Conservation (phyloP, 2,113 vertebrate genomes). For the Nothoprocta pentlandii region DNA sequence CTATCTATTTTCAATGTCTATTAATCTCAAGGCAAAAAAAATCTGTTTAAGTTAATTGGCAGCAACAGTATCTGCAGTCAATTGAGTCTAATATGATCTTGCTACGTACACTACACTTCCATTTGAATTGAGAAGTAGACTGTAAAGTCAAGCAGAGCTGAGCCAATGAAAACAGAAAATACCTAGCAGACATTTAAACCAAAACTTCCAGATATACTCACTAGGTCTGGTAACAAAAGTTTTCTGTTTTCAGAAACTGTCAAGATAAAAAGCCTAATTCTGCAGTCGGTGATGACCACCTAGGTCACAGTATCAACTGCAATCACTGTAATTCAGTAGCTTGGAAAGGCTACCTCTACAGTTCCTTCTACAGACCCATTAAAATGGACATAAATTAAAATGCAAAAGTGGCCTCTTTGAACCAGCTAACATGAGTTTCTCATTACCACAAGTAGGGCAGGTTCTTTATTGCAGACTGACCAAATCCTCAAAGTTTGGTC, state of each 20-base stretch:
- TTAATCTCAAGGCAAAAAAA: neutral
- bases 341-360: neutral
- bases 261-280: neutral
- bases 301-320: neutral
- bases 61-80: neutral
- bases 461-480: constrained; percentile 74
- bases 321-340: neutral
- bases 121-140: neutral
- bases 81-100: neutral
- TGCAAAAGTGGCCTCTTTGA: neutral
- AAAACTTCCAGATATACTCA: neutral
- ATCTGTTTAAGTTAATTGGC: neutral
- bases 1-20: neutral
- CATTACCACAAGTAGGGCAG: constrained; percentile 83
- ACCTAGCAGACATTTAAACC: neutral
- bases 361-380: neutral
- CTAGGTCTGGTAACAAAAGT: neutral
- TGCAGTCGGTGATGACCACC: neutral
- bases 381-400: neutral
- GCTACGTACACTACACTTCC: neutral
- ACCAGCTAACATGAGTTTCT: neutral
- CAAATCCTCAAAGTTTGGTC: constrained; percentile 85
- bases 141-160: neutral
- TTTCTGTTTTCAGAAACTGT: neutral
- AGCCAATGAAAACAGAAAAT: neutral